phyloP scores from a whole-genome alignment of 2,113 vertebrate species.

The Raja brachyura region DNA sequence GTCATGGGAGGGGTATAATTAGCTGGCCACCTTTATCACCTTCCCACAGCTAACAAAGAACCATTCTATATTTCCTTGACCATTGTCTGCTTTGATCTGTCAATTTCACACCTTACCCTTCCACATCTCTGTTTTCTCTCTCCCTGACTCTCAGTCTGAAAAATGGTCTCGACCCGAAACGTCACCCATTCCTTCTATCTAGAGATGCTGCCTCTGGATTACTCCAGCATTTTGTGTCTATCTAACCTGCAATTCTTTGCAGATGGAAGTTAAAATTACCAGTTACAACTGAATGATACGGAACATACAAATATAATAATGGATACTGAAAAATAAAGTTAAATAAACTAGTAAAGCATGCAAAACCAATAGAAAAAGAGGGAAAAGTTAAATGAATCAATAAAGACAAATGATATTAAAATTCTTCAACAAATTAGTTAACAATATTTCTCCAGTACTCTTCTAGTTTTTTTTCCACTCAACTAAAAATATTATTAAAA shows the following conservation, averaged over 20 bases:
- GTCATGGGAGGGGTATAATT: too few relatives aligned
- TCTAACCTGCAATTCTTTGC: neutral
- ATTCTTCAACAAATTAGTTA: neutral
- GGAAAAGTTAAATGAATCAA: neutral
- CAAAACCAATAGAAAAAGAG: neutral
- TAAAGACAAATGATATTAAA: neutral
- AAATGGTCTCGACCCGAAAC: too few relatives aligned
- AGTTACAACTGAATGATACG: neutral
- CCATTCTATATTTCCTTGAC: too few relatives aligned
- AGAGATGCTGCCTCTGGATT: too few relatives aligned
- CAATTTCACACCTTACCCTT: too few relatives aligned
- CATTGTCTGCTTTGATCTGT: too few relatives aligned
- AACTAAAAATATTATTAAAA: neutral
- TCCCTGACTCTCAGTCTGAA: too few relatives aligned
- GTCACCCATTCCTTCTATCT: too few relatives aligned
- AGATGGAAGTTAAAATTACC: neutral
- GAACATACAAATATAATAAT: neutral
- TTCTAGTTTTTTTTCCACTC: neutral
- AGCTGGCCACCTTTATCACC: too few relatives aligned
- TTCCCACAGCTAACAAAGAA: too few relatives aligned
- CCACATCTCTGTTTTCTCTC: too few relatives aligned
- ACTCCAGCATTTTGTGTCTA: too few relatives aligned
- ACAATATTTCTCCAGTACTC: neutral
- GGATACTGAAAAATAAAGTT: neutral
- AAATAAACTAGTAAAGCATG: neutral